Evolutionary conservation across 1,140 invertebrate species (phyloP).

Genomic region (Aricia agestis): DNA sequence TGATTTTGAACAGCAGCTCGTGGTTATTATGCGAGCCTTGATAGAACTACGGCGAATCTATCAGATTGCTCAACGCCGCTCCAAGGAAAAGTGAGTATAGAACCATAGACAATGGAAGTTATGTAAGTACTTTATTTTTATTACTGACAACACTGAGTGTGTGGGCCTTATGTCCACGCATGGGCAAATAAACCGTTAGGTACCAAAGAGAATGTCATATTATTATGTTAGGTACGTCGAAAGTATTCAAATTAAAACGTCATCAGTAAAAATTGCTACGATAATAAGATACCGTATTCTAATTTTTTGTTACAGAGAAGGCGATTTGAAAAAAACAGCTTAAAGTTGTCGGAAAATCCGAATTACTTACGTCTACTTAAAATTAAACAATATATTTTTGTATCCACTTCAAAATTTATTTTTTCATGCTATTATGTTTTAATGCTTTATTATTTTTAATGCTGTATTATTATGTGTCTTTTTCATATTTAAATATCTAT

Average conservation of each 20-base stretch:
- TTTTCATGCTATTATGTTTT: neutral
- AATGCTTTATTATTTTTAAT: too few relatives aligned
- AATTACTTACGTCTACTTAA: neutral
- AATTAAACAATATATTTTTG: neutral
- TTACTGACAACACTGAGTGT: too few relatives aligned
- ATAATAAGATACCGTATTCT: too few relatives aligned
- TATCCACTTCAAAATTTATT: neutral
- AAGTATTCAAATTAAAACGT: too few relatives aligned
- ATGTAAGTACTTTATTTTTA: neutral
- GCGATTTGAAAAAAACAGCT: neutral
- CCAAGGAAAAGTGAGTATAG: slow-evolving; percentile 57
- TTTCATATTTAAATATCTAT: too few relatives aligned
- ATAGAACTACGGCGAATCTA: slow-evolving; percentile 62
- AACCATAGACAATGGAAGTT: neutral
- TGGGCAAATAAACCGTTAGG: neutral
- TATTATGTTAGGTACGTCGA: too few relatives aligned
- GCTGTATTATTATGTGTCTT: too few relatives aligned
- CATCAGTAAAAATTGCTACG: too few relatives aligned
- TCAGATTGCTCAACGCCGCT: slow-evolving; percentile 52
- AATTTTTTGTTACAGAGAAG: neutral
- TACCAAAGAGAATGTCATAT: too few relatives aligned
- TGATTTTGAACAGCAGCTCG: slow-evolving; percentile 69
- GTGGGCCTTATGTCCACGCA: neutral
- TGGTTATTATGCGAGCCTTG: slow-evolving; percentile 66
- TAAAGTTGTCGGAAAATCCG: neutral